Evolutionary conservation across 2,888 invertebrate species (phyloP).

Genomic region (Heliconius sara): DNA sequence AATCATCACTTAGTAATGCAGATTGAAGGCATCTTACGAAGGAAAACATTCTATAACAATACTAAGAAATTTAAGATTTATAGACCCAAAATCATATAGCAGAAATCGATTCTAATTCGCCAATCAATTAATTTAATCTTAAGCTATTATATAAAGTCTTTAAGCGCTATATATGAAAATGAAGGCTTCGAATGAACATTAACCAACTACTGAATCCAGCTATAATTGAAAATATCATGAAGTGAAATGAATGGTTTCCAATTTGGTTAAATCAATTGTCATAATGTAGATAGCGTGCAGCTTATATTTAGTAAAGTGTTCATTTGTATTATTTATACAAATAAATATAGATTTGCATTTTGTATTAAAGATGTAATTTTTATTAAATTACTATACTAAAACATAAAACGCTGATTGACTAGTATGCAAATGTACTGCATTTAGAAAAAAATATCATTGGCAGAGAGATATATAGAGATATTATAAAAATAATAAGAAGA

Average conservation of each 20-base stretch:
- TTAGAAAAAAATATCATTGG: no score
- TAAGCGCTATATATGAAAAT: conserved; percentile 14
- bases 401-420: no score
- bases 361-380: not conserved
- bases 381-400: not conserved
- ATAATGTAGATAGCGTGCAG: not conserved
- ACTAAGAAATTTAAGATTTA: no score
- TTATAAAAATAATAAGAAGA: no score
- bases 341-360: not conserved
- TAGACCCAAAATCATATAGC: not conserved
- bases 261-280: conserved; percentile 8
- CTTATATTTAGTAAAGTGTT: not conserved
- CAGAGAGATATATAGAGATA: no score
- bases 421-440: no score
- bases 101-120: not conserved
- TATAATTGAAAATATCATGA: conserved; percentile 24
- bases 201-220: conserved; percentile 7
- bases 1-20: no score
- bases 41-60: no score
- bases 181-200: conserved; percentile 10
- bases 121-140: not conserved
- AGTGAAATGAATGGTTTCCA: conserved; percentile 13
- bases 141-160: conserved; percentile 2
- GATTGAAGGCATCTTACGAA: no score
- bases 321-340: not conserved